Conservation (phyloP, 2,113 vertebrate species). For the Chaetodon trifascialis region DNA sequence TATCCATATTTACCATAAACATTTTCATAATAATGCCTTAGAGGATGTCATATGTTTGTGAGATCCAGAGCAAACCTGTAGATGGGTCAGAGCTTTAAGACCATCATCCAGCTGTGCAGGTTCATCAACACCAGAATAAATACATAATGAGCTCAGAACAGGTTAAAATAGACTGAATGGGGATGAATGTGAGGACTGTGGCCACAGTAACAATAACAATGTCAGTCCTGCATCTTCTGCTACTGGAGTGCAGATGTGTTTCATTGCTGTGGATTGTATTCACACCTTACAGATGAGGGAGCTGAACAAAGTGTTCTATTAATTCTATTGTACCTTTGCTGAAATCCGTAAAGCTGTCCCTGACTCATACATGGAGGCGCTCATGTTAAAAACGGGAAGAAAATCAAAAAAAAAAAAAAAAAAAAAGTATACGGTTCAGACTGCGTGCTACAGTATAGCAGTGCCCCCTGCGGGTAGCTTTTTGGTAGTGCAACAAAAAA, state of each 20-base stretch:
- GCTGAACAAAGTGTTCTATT: neutral
- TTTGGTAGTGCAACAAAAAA: neutral
- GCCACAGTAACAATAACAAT: neutral
- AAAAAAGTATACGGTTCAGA: too few species aligned
- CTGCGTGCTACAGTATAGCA: slow-evolving; percentile 7
- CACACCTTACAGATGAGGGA: neutral
- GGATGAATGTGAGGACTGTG: neutral
- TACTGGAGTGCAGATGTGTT: neutral
- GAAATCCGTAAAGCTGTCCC: neutral
- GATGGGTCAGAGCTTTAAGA: neutral
- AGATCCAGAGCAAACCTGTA: slow-evolving; percentile 1
- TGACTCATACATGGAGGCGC: neutral
- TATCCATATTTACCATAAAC: neutral
- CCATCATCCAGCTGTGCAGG: neutral
- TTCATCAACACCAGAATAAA: neutral
- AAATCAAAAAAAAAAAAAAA: neutral
- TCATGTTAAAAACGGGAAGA: neutral
- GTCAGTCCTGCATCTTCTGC: neutral
- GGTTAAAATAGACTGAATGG: neutral
- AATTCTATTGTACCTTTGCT: neutral
- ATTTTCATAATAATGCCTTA: neutral
- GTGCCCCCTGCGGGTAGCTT: slow-evolving; percentile 47
- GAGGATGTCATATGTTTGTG: neutral
- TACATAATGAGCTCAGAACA: neutral
- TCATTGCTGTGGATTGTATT: neutral